Evolutionary conservation across 2,113 vertebrate genomes (phyloP).

Genomic region (Vulpes ferrilata): DNA sequence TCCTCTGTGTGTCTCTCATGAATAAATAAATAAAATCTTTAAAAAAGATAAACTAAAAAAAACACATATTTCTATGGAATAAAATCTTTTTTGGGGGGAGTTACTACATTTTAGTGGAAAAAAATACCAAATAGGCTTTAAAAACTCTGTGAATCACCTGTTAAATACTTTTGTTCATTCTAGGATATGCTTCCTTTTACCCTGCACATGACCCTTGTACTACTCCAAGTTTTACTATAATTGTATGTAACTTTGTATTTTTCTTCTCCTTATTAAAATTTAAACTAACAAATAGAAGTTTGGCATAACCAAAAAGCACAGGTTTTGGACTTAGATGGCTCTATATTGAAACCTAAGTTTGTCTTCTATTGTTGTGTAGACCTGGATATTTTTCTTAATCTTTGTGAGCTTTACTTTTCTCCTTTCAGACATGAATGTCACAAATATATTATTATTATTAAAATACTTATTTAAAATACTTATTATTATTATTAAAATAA

Average conservation of each 20-base stretch:
- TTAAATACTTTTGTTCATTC: not conserved
- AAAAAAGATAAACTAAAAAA: no score
- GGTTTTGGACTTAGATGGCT: not conserved
- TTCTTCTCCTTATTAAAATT: not conserved
- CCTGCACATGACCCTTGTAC: rapidly evolving
- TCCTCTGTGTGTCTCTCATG: no score
- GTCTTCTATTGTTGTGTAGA: not conserved
- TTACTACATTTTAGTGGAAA: not conserved
- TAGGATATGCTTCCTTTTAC: not conserved
- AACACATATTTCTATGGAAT: not conserved
- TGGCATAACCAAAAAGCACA: not conserved
- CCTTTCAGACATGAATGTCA: not conserved
- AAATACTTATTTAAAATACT: no score
- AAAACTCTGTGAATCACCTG: not conserved
- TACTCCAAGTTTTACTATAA: not conserved
- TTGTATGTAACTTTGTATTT: not conserved
- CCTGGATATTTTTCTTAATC: not conserved
- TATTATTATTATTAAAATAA: no score
- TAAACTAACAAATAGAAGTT: not conserved
- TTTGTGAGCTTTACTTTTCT: not conserved
- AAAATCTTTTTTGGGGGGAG: not conserved
- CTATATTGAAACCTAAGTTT: not conserved
- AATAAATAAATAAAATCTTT: no score
- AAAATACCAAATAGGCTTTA: not conserved
- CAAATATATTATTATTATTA: no score